phyloP scores from a whole-genome alignment of 1,140 invertebrate species.

The Ips typographus region DNA sequence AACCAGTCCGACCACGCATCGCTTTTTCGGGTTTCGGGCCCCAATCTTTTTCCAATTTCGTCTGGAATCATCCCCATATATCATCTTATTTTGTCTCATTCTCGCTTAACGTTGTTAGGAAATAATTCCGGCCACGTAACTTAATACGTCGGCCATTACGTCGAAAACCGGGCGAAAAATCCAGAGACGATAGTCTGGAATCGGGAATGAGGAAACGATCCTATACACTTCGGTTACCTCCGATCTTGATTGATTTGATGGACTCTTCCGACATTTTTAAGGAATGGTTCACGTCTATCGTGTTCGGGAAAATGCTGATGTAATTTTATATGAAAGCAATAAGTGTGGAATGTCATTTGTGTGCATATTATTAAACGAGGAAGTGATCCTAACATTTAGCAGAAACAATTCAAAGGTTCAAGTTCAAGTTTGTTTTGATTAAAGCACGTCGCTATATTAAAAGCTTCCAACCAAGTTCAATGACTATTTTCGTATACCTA shows the following conservation, averaged over 20 bases:
- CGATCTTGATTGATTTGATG: constrained; percentile 45
- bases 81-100: constrained; percentile 32
- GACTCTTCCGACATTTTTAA: background rate
- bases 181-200: constrained; percentile 27
- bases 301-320: background rate
- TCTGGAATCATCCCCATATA: constrained; percentile 22
- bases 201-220: constrained; percentile 24
- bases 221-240: constrained; percentile 37
- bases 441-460: constrained; percentile 3
- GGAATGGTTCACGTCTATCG: background rate
- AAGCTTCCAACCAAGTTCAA: constrained; percentile 1
- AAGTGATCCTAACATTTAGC: background rate
- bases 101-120: constrained; percentile 27
- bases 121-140: constrained; percentile 36
- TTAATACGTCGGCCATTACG: constrained; percentile 33
- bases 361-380: constrained; percentile 8
- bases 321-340: background rate
- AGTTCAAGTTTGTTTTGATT: constrained; percentile 16
- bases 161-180: constrained; percentile 32
- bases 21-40: constrained; percentile 1
- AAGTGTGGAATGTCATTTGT: background rate
- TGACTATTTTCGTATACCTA: constrained; percentile 6
- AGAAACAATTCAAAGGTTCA: constrained; percentile 16
- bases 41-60: constrained; percentile 30
- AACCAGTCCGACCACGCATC: constrained; percentile 3